Conservation (phyloP, 2,888 invertebrate species). For the Stenichneumon culpator region DNA sequence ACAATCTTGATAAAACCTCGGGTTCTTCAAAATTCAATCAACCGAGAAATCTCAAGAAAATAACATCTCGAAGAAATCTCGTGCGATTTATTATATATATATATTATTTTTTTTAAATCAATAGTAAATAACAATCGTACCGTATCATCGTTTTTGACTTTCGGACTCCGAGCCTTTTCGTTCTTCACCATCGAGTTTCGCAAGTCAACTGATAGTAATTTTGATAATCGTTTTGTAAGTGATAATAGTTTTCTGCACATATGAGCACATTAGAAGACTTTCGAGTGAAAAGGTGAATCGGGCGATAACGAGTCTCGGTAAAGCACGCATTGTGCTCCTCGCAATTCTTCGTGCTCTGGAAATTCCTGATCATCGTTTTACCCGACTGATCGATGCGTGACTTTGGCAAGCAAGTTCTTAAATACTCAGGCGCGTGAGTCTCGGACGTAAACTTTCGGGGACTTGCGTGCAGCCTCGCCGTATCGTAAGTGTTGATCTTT, state of each 20-base stretch:
- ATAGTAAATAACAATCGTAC: not conserved
- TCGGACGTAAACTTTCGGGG: not conserved
- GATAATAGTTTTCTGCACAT: too few relatives aligned
- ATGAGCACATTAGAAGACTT: constrained; percentile 20
- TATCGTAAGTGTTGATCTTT: not conserved
- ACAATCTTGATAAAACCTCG: not conserved
- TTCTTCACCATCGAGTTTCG: too few relatives aligned
- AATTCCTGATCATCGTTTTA: constrained; percentile 9
- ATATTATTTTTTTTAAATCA: not conserved
- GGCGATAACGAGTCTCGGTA: constrained; percentile 15
- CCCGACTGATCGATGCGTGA: constrained; percentile 12
- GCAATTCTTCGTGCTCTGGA: constrained; percentile 38
- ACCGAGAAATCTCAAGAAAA: not conserved
- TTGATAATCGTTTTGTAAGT: too few relatives aligned
- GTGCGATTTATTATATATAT: not conserved
- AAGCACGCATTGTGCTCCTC: not conserved
- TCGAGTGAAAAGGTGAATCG: constrained; percentile 31
- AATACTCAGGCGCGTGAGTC: not conserved
- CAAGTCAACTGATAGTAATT: too few relatives aligned
- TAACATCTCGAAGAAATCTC: not conserved
- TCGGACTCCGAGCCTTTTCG: too few relatives aligned
- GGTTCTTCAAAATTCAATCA: not conserved
- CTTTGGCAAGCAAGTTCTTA: not conserved
- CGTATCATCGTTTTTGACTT: too few relatives aligned
- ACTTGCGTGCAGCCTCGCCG: not conserved